phyloP scores from a whole-genome alignment of 2,888 invertebrate species.

The Esperia sulphurella region DNA sequence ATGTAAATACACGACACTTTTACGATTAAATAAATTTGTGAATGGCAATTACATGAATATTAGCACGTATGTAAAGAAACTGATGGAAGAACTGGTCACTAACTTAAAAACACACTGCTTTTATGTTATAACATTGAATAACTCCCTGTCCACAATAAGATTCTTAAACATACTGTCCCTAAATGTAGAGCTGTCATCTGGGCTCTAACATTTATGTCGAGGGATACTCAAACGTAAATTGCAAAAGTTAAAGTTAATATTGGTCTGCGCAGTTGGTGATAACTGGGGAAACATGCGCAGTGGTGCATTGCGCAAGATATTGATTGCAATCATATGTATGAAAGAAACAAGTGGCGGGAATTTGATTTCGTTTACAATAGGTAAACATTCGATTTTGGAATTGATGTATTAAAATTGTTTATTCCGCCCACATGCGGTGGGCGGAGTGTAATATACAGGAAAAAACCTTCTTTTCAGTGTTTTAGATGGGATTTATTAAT shows the following conservation, averaged over 20 bases:
- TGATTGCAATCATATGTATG: conserved; percentile 69
- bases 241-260: conserved; percentile 20
- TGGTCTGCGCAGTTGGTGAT: conserved; percentile 16
- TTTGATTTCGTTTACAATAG: conserved; percentile 23
- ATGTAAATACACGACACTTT: not conserved
- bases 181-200: conserved; percentile 62
- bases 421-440: too few species aligned
- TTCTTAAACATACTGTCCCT: conserved; percentile 59
- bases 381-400: too few species aligned
- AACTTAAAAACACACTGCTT: conserved; percentile 6
- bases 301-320: conserved; percentile 74
- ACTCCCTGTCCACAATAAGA: conserved; percentile 39
- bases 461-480: too few species aligned
- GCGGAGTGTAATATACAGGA: too few species aligned
- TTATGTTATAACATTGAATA: conserved; percentile 17
- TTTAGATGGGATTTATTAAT: too few species aligned
- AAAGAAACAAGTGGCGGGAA: conserved; percentile 64
- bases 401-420: too few species aligned
- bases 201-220: conserved; percentile 19
- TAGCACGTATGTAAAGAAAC: not conserved
- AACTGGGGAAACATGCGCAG: conserved; percentile 65
- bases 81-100: conserved; percentile 1
- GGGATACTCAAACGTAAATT: conserved; percentile 16
- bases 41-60: not conserved
- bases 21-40: not conserved